Conservation (phyloP, 2,113 vertebrate species). For the Lagenorhynchus albirostris region DNA sequence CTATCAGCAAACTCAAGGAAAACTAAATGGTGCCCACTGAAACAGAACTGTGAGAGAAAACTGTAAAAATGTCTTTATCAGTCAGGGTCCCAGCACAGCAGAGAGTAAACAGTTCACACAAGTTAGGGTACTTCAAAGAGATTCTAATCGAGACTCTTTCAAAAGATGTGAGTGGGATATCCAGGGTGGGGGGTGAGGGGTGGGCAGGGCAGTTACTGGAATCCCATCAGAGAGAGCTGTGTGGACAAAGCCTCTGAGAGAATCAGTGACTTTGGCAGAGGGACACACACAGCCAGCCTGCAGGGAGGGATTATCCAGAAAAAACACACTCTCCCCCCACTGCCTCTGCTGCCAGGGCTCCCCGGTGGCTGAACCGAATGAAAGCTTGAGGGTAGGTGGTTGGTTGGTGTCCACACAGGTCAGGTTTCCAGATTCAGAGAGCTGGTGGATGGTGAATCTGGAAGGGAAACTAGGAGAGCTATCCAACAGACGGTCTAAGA, state of each 20-base stretch:
- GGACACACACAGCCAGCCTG: not conserved
- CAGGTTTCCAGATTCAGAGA: not conserved
- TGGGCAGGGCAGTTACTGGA: not conserved
- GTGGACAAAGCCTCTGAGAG: not conserved
- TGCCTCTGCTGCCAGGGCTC: not conserved
- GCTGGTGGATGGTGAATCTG: not conserved
- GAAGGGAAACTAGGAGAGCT: not conserved
- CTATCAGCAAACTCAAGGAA: not conserved
- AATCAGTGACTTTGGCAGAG: not conserved
- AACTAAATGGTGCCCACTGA: not conserved
- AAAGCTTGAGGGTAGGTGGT: not conserved
- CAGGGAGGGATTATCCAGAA: not conserved
- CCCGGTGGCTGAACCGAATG: not conserved
- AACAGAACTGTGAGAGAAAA: not conserved
- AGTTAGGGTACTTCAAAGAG: not conserved
- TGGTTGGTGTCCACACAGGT: not conserved
- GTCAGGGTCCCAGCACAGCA: not conserved
- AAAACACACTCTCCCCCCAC: not conserved
- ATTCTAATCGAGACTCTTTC: not conserved
- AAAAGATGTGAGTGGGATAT: not conserved
- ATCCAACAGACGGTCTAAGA: not conserved
- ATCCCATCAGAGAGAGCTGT: too few species aligned
- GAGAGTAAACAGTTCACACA: not conserved
- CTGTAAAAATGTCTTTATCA: not conserved
- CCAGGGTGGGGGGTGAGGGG: rapidly evolving